Base-by-base conservation (phyloP, 2,888 invertebrate species). In the Alsophila aescularia region DNA sequence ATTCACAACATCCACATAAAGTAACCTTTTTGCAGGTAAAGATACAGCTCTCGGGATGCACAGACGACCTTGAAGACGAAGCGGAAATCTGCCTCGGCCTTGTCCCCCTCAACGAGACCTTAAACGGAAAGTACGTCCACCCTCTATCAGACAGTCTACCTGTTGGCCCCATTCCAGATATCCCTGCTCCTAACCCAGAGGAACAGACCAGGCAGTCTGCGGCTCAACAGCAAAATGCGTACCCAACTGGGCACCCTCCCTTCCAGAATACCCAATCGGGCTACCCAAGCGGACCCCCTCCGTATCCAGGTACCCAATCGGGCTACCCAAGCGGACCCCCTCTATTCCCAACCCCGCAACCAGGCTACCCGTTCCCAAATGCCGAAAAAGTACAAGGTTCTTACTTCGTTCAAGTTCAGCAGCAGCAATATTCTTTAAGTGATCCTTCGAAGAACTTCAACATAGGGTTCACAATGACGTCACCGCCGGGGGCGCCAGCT, bases 31-130 rank as follows among this genome's bases (percentile, higher is more conserved):
- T 75, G 9, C 70, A 88, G 88, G 72, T 77, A 10, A 80, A 61
- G 49, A 55, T 87, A 45, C 76, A 77, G 58, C 41, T 85, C n/a
- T 77, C 87, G 0, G 88, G 85, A 0, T 88, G 86, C 66, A 81
- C 76, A 58, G 78, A 79, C 15, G 77, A 81, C 1, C 16, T 81
- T 2, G 64, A 74, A 50, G 87, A 86, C 15, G 82, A 85, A 45
- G 58, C 73, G 0, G 81, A 85, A 40, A 69, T 89, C 14, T 76
- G 74, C 34, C 62, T 89, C n/a, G 88, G 88, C 0, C 56, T 85
- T 7, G 60, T 84, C 0, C 86, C 87, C 0, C 29, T 83, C 0
- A 29, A 48, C 18, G 67, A 66, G 14, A 67, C 69, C 2, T 39
- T 62, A 0, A 57, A 63, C 0, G 66, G 62, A 0, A 52, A 55